Conservation (phyloP, 2,113 vertebrate species). For the Callocephalon fimbriatum region DNA sequence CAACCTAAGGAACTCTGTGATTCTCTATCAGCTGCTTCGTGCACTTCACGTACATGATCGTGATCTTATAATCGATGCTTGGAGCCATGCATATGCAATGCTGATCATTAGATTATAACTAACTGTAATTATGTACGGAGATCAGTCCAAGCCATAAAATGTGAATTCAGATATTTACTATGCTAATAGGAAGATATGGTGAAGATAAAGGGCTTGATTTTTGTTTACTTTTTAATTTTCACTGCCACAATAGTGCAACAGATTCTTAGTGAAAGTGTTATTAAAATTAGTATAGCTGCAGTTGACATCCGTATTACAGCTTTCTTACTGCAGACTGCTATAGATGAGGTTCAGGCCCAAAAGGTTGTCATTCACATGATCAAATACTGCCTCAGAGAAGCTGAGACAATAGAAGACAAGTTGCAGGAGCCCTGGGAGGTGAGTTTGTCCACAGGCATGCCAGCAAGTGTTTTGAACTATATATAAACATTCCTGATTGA, state of each 20-base stretch:
- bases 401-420: background rate
- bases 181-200: conserved; percentile 35
- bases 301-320: fast-evolving
- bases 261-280: background rate
- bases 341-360: background rate
- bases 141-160: conserved; percentile 28
- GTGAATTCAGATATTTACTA: conserved; percentile 20
- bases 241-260: background rate
- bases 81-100: background rate
- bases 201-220: conserved; percentile 10
- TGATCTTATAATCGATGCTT: background rate
- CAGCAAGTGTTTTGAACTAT: background rate
- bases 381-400: background rate
- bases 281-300: background rate
- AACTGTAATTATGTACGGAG: conserved; percentile 39
- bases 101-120: conserved; percentile 54
- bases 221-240: background rate
- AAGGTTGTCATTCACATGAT: background rate
- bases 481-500: background rate
- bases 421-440: background rate
- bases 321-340: background rate
- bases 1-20: background rate
- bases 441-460: background rate
- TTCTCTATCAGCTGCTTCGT: conserved; percentile 29
- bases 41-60: background rate